A percentile compares a stretch with the other conserved stretches of the same genome.
These are phyloP conservation scores for Stigmatopora argus DNA, from an alignment of 2,113 vertebrate genomes.

Conservation along the genomic window DNA sequence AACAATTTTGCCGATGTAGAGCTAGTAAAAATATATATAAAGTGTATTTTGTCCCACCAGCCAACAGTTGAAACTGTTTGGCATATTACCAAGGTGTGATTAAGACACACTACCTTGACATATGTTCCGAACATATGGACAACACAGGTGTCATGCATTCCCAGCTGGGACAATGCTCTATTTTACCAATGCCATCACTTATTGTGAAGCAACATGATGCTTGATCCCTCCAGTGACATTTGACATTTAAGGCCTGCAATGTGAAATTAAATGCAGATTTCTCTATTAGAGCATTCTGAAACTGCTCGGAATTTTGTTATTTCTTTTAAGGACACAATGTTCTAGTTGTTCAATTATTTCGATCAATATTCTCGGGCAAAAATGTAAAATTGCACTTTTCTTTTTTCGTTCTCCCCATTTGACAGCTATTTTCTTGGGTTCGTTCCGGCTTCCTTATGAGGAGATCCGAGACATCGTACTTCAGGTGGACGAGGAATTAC, in stretches of 20 bases:
- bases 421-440: conserved; percentile 95
- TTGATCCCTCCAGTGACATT: conserved; percentile 6
- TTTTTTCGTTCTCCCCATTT: conserved; percentile 52
- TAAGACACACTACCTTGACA: conserved; percentile 14
- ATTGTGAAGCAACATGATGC: conserved; percentile 24
- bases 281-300: background rate
- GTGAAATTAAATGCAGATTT: background rate
- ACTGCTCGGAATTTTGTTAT: background rate
- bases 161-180: conserved; percentile 29
- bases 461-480: conserved; percentile 92
- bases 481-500: conserved; percentile 86
- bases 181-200: conserved; percentile 51
- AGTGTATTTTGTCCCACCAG: background rate
- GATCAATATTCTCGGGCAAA: conserved; percentile 13
- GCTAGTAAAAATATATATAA: background rate
- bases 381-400: conserved; percentile 52
- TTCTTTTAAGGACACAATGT: background rate
- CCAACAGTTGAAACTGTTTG: conserved; percentile 8
- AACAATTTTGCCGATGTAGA: background rate
- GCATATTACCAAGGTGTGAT: conserved; percentile 16
- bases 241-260: conserved; percentile 2
- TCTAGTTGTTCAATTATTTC: background rate
- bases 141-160: background rate
- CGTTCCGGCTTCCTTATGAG: conserved; percentile 94
- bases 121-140: conserved; percentile 27